A percentile compares a stretch with the other conserved stretches of the same genome.
These are phyloP conservation scores for Muscicapa striata DNA, from an alignment of 2,797 vertebrate genomes.

Conservation along the genomic window DNA sequence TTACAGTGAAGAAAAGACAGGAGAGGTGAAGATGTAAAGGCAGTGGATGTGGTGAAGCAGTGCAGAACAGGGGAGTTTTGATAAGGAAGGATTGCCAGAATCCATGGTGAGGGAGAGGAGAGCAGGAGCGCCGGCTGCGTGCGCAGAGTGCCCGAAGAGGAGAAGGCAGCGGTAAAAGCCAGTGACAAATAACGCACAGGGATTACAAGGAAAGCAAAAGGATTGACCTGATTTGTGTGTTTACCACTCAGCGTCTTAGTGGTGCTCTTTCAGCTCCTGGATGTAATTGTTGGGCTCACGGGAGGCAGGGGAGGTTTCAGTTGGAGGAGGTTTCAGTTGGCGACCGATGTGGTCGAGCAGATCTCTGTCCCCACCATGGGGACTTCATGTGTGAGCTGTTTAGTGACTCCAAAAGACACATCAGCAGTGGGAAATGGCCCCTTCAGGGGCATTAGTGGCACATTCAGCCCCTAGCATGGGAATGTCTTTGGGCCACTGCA, in stretches of 20 bases:
- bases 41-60: background rate
- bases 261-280: constrained; percentile 34
- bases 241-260: constrained; percentile 44
- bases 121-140: background rate
- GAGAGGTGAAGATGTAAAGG: constrained; percentile 18
- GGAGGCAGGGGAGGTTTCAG: background rate
- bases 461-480: background rate
- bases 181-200: constrained; percentile 22
- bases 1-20: constrained; percentile 3
- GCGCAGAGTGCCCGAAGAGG: background rate
- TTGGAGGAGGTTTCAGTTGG: background rate
- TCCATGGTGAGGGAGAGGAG: background rate
- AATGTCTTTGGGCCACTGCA: background rate
- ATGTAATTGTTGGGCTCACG: background rate
- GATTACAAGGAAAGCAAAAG: constrained; percentile 69
- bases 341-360: fast-evolving
- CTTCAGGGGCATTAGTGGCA: background rate
- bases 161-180: constrained; percentile 29
- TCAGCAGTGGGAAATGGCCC: background rate
- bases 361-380: background rate
- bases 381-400: background rate
- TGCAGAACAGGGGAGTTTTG: background rate
- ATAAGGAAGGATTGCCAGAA: constrained; percentile 20
- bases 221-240: constrained; percentile 72
- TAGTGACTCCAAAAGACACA: background rate